Evolutionary conservation across 2,113 vertebrate species (phyloP), one percentile per base, ranked within the genome.

Genomic region (Hippopotamus amphibius): DNA sequence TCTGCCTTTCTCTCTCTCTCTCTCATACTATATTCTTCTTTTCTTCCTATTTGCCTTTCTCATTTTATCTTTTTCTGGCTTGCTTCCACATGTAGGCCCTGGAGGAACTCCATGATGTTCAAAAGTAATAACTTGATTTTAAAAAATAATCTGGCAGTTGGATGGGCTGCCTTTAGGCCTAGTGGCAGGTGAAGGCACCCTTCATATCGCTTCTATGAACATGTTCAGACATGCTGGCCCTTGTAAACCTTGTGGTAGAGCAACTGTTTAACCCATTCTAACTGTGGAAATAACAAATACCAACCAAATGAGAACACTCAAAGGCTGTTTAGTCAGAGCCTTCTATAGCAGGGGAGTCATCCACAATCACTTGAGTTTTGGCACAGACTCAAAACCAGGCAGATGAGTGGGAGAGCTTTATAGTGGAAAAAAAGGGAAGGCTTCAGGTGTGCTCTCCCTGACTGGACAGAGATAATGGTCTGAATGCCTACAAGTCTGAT

Each of bases 231-330:
- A 61, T 80, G 22, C 26, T 21, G 14, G 16, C 69, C 11, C 30
- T 92, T 92, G 26, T 65, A 77, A 63, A 46, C 2, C 41, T 65
- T 93, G n/a, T 88, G 19, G 3, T n/a, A 46, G 26, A 96, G 33
- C 19, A 89, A 33, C 13, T 97, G 6, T 88, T 86, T 88, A 68
- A 92, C 14, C 22, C 3, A 46, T 77, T 74, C 37, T 57, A 65
- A 90, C 59, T 92, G 66, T 92, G 59, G 65, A 74, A 95, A 81
- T 92, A 74, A 94, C 7, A 59, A 81, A 92, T 92, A 90, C 37
- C 50, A 89, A 76, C 9, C 48, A 74, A 85, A 68, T 86, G 48
- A 66, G 33, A 95, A 41, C 9, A 61, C 48, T 76, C 43, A 63
- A 63, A 96, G 15, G 6, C 57, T 88, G 13, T 80, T 94, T 88